phyloP scores from a whole-genome alignment of 2,113 vertebrate species.

The Anser brachyrhynchus region DNA sequence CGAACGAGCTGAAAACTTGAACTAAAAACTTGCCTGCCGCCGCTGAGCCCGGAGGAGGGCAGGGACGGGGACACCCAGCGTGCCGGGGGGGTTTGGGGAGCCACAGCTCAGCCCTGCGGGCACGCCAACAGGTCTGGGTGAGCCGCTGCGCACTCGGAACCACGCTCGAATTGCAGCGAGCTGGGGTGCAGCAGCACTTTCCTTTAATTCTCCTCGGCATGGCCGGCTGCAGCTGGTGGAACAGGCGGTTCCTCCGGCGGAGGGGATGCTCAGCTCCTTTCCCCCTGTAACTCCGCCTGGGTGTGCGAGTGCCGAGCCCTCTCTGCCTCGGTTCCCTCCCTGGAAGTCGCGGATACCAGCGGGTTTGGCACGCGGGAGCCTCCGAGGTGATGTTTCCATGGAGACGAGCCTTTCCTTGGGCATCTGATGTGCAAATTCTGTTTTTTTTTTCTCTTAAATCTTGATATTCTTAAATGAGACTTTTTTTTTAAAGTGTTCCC shows the following conservation, averaged over 20 bases:
- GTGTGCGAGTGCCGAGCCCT: not conserved
- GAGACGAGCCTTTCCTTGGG: constrained; percentile 46
- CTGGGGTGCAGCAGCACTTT: not conserved
- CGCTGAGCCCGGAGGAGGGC: not conserved
- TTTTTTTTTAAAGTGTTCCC: not conserved
- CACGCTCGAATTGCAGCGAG: accelerated
- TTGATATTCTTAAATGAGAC: not conserved
- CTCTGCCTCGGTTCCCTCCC: constrained; percentile 18
- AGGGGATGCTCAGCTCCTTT: not conserved
- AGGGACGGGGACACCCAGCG: accelerated
- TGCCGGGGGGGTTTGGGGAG: not conserved
- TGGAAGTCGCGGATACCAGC: accelerated
- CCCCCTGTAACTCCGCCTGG: accelerated
- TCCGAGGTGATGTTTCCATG: constrained; percentile 35
- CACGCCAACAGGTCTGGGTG: not conserved
- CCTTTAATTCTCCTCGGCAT: no score
- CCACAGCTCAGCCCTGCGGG: accelerated
- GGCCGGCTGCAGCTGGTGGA: accelerated
- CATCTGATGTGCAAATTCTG: constrained; percentile 45
- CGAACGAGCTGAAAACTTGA: not conserved
- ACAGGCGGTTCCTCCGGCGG: accelerated
- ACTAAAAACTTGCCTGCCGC: accelerated
- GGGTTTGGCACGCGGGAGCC: no score
- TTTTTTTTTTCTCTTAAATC: constrained; percentile 33
- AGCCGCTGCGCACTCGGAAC: accelerated